phyloP scores from a whole-genome alignment of 1,140 invertebrate genomes.

The Protaetia brevitarsis region DNA sequence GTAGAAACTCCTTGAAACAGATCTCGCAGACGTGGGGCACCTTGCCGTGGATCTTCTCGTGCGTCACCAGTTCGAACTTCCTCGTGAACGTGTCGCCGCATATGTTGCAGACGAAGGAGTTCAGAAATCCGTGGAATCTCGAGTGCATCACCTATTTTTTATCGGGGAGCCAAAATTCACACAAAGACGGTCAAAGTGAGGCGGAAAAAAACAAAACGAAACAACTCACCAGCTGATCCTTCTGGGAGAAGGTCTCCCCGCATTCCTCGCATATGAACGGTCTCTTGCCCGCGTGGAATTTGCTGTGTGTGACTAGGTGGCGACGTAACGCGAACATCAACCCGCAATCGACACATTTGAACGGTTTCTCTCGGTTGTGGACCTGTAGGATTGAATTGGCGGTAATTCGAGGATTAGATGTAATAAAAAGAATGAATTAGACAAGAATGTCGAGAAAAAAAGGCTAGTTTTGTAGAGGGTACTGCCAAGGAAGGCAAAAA shows the following conservation, averaged over 20 bases:
- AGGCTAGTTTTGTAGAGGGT: no score
- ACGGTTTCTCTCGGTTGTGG: slow-evolving; percentile 73
- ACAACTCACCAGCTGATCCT: slow-evolving; percentile 63
- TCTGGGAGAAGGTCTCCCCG: slow-evolving; percentile 83
- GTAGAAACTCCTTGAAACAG: slow-evolving; percentile 79
- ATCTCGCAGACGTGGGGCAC: slow-evolving; percentile 76
- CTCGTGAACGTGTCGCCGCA: slow-evolving; percentile 79
- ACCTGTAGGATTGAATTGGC: slow-evolving; percentile 49
- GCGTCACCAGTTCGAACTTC: slow-evolving; percentile 81
- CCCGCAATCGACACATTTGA: slow-evolving; percentile 77
- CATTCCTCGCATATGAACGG: slow-evolving; percentile 84
- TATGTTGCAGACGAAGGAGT: slow-evolving; percentile 77
- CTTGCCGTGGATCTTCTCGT: slow-evolving; percentile 73
- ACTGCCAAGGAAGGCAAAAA: no score
- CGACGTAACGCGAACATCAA: slow-evolving; percentile 76
- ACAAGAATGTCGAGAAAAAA: not conserved
- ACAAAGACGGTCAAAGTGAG: not conserved
- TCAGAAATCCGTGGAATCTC: slow-evolving; percentile 76
- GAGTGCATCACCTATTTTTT: slow-evolving; percentile 65
- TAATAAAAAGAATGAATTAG: not conserved
- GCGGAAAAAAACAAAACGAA: not conserved
- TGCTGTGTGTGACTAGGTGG: slow-evolving; percentile 79
- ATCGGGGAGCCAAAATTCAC: not conserved
- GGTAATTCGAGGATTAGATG: no score
- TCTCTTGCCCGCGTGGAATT: slow-evolving; percentile 83